These are phyloP conservation scores for Apaloderma vittatum DNA, from an alignment of 2,113 vertebrate species.

Conservation along the genomic window DNA sequence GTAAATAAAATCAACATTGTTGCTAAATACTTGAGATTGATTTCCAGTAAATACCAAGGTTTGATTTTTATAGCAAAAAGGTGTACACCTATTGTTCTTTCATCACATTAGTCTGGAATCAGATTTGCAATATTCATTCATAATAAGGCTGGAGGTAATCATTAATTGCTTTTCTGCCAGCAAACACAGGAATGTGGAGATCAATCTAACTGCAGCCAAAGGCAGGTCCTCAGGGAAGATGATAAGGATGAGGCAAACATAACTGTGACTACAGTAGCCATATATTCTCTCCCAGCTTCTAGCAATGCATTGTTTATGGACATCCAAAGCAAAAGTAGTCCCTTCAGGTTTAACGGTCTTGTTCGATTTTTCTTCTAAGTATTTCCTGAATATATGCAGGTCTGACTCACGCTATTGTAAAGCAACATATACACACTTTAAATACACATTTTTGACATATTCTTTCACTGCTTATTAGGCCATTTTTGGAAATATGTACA, in stretches of 20 bases:
- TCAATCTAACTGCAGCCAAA: background rate
- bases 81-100: background rate
- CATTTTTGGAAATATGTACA: background rate
- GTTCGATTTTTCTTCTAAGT: background rate
- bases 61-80: background rate
- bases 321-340: background rate
- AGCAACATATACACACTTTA: background rate
- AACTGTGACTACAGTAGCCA: background rate
- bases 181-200: background rate
- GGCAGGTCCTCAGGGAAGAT: background rate
- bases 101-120: background rate
- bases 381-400: background rate
- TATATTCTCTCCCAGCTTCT: background rate
- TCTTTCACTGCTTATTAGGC: background rate
- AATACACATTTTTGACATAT: background rate
- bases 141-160: background rate
- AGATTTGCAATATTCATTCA: background rate
- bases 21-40: background rate
- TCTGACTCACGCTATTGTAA: background rate
- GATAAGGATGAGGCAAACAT: background rate
- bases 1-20: conserved; percentile 18
- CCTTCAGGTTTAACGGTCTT: background rate
- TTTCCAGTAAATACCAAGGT: background rate
- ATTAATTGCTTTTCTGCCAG: background rate
- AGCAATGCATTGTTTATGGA: background rate